phyloP scores from a whole-genome alignment of 1,140 invertebrate genomes.

The Ganaspis sp. region DNA sequence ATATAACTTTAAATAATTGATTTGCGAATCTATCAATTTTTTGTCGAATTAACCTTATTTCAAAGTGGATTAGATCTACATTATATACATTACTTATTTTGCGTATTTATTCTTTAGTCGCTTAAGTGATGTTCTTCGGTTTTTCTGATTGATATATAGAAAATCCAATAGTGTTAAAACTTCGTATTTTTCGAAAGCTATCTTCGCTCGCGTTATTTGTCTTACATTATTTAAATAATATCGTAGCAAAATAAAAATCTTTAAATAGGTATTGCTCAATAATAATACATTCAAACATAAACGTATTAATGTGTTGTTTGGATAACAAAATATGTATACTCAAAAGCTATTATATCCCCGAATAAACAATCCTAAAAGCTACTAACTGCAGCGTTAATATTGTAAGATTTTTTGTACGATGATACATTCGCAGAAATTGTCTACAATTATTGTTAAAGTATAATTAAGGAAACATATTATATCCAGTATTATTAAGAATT shows the following conservation, averaged over 20 bases:
- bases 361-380: neutral
- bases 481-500: no score
- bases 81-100: slow-evolving; percentile 6
- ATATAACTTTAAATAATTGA: neutral
- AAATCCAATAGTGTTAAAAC: neutral
- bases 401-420: neutral
- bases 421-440: no score
- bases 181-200: neutral
- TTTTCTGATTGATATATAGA: slow-evolving; percentile 1
- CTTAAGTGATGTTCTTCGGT: neutral
- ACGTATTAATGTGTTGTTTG: neutral
- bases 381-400: neutral
- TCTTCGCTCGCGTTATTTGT: neutral
- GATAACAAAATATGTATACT: slow-evolving; percentile 9
- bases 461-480: no score
- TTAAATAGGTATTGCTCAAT: slow-evolving; percentile 9
- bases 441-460: no score
- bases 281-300: neutral
- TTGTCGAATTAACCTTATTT: neutral
- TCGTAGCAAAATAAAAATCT: slow-evolving; percentile 14
- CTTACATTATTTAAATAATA: slow-evolving; percentile 2
- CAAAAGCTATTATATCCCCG: neutral
- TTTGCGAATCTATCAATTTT: neutral
- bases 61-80: slow-evolving; percentile 10
- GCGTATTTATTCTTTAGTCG: neutral